Conservation (phyloP, 2,888 invertebrate species). For the Lycia hirtaria region DNA sequence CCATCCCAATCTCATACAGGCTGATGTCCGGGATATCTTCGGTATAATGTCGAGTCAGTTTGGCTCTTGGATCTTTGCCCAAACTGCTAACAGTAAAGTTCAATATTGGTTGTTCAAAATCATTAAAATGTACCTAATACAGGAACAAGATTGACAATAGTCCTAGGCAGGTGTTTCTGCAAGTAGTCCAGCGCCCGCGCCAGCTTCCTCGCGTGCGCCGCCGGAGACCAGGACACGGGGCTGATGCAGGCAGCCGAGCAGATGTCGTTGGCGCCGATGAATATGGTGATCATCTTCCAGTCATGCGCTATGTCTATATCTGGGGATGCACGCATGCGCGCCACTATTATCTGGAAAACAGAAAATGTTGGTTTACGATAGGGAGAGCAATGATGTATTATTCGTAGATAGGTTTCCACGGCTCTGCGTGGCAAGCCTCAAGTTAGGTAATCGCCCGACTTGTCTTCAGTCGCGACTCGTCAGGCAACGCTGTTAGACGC, state of each 20-base stretch:
- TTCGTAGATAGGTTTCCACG: no score
- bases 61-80: no score
- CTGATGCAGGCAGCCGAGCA: constrained; percentile 89
- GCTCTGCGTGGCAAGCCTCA: no score
- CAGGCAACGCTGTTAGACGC: no score
- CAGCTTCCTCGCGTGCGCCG: constrained; percentile 86
- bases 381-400: no score
- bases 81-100: no score
- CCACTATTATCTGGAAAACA: constrained; percentile 84
- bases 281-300: constrained; percentile 92
- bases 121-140: constrained; percentile 59
- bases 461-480: no score
- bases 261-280: constrained; percentile 91
- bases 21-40: no score
- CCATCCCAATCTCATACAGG: no score
- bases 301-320: constrained; percentile 86
- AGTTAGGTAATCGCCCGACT: no score
- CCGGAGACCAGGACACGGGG: constrained; percentile 86
- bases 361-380: background rate
- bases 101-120: no score
- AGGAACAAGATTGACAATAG: constrained; percentile 89
- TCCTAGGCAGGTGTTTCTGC: constrained; percentile 87
- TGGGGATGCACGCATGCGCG: constrained; percentile 86
- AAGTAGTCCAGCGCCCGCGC: constrained; percentile 88
- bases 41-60: no score